Base-by-base conservation (phyloP, 2,888 invertebrate species). In the Drosophila pseudotakahashii region DNA sequence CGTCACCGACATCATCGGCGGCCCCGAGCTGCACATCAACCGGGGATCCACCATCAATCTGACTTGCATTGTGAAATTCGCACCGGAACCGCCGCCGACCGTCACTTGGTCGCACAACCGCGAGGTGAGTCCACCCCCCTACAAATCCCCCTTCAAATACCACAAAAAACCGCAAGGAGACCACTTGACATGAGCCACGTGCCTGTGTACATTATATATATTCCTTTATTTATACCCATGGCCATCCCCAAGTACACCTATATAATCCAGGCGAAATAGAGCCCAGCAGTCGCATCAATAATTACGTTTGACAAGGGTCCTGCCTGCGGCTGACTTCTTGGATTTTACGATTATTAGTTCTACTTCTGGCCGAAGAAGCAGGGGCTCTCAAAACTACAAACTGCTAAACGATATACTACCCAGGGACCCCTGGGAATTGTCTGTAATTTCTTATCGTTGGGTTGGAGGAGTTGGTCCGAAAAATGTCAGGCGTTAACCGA, bases 11-110 rank as follows among this genome's bases (percentile, higher is more conserved):
- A 95, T 97, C 84, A 92, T 96, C 81, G 97, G 97, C 39, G 96
- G 96, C 47, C 95, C 96, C 34, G 97, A 97, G 91, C 92, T 97
- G 83, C 96, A 95, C 92, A 96, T 97, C 92, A 96, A 97, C 93
- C 95, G 95, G 86, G 97, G 97, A 44, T 97, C 97, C 79, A 97
- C 97, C 69, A 97, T 97, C 92, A 97, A 97, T 93, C 92, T 97
- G 87, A 97, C 97, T 47, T 97, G 97, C 92, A 94, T 96, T 89
- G 96, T 97, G 62, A 94, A 94, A 89, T 96, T 95, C 90, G 96
- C 96, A 23, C 97, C 97, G 53, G 97, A 97, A 90, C 96, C 97
- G 50, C 97, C 97, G 14, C 96, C 95, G 66, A 94, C 95, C 71
- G 96, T 97, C 92, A 94, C 94, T 78, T 97, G 97, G 97, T 95